phyloP scores from a whole-genome alignment of 2,888 invertebrate genomes.

The Caenorhabditis wallacei region DNA sequence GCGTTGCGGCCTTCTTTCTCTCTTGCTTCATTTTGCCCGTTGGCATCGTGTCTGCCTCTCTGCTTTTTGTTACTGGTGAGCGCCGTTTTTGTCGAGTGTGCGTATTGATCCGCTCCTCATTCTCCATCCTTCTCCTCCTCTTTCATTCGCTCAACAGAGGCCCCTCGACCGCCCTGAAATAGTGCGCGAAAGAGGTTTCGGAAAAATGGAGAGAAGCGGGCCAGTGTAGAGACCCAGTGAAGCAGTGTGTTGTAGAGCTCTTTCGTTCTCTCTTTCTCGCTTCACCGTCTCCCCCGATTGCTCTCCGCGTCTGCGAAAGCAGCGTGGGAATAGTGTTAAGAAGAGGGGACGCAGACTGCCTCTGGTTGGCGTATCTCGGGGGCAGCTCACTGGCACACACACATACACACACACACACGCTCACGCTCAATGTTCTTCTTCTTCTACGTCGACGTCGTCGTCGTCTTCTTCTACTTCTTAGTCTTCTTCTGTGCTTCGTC shows the following conservation, averaged over 20 bases:
- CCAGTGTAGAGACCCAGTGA: constrained; percentile 33
- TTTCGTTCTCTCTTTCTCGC: constrained; percentile 30
- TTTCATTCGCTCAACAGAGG: constrained; percentile 17
- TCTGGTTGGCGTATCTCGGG: constrained; percentile 62
- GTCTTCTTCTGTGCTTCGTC: constrained; percentile 32
- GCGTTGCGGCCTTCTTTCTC: constrained; percentile 54
- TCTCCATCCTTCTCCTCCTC: constrained; percentile 9
- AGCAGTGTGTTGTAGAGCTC: constrained; percentile 24
- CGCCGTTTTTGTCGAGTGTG: constrained; percentile 46
- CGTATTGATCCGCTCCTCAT: constrained; percentile 53
- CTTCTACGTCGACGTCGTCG: constrained; percentile 43
- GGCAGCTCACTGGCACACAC: constrained; percentile 65
- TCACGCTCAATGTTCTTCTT: constrained; percentile 65
- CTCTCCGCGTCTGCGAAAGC: constrained; percentile 56
- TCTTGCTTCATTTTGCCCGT: constrained; percentile 50
- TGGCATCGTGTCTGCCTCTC: constrained; percentile 58
- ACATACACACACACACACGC: constrained; percentile 42
- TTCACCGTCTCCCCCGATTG: constrained; percentile 41
- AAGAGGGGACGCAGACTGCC: constrained; percentile 39
- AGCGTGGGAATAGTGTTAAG: constrained; percentile 35
- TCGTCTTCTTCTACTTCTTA: constrained; percentile 45
- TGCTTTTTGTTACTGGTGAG: constrained; percentile 51
- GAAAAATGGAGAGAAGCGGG: constrained; percentile 49
- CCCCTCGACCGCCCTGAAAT: constrained; percentile 59
- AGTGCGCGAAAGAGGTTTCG: constrained; percentile 61